A percentile compares a stretch with the other conserved stretches of the same genome.
Conservation (phyloP, 2,113 vertebrate genomes). For the Nibea albiflora region DNA sequence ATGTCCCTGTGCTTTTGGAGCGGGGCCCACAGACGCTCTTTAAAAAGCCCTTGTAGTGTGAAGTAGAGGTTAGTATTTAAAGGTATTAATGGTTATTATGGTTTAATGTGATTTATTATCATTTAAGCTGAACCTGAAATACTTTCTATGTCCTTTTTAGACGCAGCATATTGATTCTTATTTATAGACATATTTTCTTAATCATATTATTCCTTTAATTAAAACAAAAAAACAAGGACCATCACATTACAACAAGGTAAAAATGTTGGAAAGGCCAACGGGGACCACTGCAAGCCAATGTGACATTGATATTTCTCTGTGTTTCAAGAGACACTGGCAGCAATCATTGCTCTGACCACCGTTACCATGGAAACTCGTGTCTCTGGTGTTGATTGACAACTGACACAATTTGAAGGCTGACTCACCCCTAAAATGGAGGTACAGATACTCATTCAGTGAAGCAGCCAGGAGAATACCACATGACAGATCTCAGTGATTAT, state of each 20-base stretch:
- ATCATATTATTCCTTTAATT: background rate
- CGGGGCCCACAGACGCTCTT: slow-evolving; percentile 14
- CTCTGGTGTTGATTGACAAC: slow-evolving; percentile 71
- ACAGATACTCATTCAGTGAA: slow-evolving; percentile 43
- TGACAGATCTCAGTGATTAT: slow-evolving; percentile 12
- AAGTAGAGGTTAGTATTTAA: background rate
- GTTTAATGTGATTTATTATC: slow-evolving; percentile 26
- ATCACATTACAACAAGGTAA: background rate
- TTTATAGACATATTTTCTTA: background rate
- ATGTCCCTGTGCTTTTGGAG: slow-evolving; percentile 51
- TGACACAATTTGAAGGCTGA: slow-evolving; percentile 66
- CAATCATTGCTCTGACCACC: slow-evolving; percentile 57
- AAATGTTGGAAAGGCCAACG: slow-evolving; percentile 8
- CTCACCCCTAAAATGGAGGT: slow-evolving; percentile 63
- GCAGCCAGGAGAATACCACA: background rate
- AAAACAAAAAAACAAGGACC: too few relatives aligned
- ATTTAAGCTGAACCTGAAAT: background rate
- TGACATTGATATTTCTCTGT: slow-evolving; percentile 30
- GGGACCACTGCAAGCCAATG: background rate
- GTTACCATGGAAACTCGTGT: slow-evolving; percentile 76
- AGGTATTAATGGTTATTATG: slow-evolving; percentile 1
- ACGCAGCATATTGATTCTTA: background rate
- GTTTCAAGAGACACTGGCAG: slow-evolving; percentile 47
- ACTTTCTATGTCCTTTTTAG: background rate
- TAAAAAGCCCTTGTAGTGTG: background rate